Evolutionary conservation across 2,888 invertebrate genomes (phyloP), one percentile per base, ranked within the genome.

Genomic region (Brachyptera risi): DNA sequence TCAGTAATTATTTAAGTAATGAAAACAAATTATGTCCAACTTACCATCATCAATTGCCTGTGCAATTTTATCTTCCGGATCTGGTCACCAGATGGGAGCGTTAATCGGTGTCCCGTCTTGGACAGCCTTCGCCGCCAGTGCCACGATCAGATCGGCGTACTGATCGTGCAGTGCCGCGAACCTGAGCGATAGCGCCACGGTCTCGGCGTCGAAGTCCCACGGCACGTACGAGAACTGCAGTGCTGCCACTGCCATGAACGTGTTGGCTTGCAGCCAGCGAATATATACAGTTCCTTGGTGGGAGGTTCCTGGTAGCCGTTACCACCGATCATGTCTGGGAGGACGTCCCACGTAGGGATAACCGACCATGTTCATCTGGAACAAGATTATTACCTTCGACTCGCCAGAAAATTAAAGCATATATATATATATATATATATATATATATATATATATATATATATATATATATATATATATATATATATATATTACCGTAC

Each of bases 41-140:
- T 68, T 67, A 77, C 78, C 74, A 61, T 77, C 75, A 59, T 77
- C 75, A 60, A 78, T 74, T n/a, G 68, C 71, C 26, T 75, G 75
- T 0, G 90, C 86, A 17, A 78, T 78, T 21, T 72, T 69, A 69
- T 92, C 87, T 0, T 71, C 73, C 0, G 92, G 90, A 68, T 84
- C 87, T 0, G 87, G 71, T 92, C 92, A 93, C 93, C 93, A 94
- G 38, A 93, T 79, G 0, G 93, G 93, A 1, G 87, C 79, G 75
- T 90, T 90, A 7, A 91, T 83, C 0, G 90, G 92, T 2, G 80
- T 78, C 9, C 90, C 90, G 1, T 80, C 77, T 1, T 69, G 66
- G 0, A 84, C 80, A 0, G 85, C 79, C 3, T 79, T 74, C 54
- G 81, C 69, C 0, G 84, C 83, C 2, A 77, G 73, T 65, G 82